A percentile compares a stretch with the other conserved stretches of the same genome.
These are phyloP conservation scores for Florisuga fusca DNA, from an alignment of 2,797 vertebrate genomes.

Conservation along the genomic window DNA sequence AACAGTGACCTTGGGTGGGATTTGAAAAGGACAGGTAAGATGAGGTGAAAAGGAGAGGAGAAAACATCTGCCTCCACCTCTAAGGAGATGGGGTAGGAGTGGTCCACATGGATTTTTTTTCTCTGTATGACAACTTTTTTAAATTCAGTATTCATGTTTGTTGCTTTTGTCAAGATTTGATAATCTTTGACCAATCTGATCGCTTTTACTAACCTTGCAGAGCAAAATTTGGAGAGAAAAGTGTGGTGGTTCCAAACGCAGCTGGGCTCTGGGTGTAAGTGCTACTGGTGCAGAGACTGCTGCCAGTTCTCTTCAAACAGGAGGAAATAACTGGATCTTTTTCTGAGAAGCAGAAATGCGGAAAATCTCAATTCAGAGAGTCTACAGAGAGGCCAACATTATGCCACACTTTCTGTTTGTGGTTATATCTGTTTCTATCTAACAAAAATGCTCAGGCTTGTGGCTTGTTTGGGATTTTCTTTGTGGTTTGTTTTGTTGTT, in stretches of 20 bases:
- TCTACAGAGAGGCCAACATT: not conserved
- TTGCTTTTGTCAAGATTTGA: not conserved
- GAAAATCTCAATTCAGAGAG: not conserved
- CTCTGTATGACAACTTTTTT: not conserved
- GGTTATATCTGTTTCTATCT: not conserved
- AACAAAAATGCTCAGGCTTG: not conserved
- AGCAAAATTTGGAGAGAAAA: not conserved
- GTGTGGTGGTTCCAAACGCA: not conserved
- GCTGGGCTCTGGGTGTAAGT: not conserved
- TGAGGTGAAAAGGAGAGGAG: not conserved
- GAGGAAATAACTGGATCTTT: not conserved
- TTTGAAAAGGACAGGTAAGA: not conserved
- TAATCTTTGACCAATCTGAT: not conserved
- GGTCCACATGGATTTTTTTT: not conserved
- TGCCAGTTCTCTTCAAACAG: not conserved
- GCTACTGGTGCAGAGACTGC: not conserved
- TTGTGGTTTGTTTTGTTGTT: accelerated
- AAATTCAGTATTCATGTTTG: not conserved
- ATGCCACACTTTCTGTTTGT: not conserved
- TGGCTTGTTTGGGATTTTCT: not conserved
- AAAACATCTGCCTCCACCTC: not conserved
- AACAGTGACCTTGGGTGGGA: not conserved
- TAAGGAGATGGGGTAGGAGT: not conserved
- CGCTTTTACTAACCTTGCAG: not conserved
- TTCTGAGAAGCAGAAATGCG: not conserved